Evolutionary conservation across 2,888 invertebrate genomes (phyloP).

Genomic region (Callyntrura sp.): DNA sequence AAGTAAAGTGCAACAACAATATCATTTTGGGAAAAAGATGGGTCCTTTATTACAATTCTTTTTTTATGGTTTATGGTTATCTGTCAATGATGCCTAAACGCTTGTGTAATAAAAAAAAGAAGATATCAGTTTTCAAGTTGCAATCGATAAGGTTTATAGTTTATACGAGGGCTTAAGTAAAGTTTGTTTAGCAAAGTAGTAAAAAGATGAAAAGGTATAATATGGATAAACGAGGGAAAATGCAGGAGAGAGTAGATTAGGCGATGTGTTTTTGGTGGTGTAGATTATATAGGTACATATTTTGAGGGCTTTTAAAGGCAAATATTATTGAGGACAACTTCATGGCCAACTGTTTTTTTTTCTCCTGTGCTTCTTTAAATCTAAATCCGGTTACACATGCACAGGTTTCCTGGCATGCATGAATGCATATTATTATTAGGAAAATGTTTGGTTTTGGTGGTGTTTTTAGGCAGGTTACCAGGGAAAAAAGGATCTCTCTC

Average conservation of each 20-base stretch:
- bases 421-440: constrained; percentile 12
- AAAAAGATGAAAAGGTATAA: neutral
- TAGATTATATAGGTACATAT: constrained; percentile 14
- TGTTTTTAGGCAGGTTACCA: constrained; percentile 43
- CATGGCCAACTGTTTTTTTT: constrained; percentile 35
- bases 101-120: neutral
- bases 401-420: neutral
- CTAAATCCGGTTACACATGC: no score
- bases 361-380: no score
- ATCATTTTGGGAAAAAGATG: neutral
- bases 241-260: constrained; percentile 11
- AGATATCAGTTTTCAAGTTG: neutral
- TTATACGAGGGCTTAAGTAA: neutral
- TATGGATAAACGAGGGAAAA: neutral
- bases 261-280: neutral
- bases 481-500: constrained; percentile 5
- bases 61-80: constrained; percentile 27
- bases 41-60: neutral
- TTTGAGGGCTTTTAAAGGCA: neutral
- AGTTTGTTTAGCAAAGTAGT: constrained; percentile 41
- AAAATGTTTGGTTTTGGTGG: constrained; percentile 14
- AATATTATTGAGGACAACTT: constrained; percentile 58
- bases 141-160: constrained; percentile 2
- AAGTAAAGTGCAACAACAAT: constrained; percentile 16
- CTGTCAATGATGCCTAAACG: neutral